Conservation (phyloP, 2,113 vertebrate species). For the Gymnocephalus cernua region DNA sequence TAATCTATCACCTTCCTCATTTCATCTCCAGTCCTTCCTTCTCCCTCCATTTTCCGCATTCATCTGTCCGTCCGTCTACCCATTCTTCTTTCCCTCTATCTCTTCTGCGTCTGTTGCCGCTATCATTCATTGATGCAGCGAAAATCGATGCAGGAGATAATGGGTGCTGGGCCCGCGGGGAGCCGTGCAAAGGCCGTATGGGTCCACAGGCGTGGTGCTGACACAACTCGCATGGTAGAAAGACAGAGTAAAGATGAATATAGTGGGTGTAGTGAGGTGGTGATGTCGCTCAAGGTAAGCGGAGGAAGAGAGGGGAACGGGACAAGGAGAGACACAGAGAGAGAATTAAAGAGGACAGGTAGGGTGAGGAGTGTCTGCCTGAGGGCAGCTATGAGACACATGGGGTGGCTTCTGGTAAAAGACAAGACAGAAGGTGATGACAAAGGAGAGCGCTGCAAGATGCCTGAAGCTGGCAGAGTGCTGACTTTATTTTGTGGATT, state of each 20-base stretch:
- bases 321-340: neutral
- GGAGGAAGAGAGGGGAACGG: neutral
- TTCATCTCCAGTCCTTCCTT: slow-evolving; percentile 24
- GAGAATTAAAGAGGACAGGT: slow-evolving; percentile 27
- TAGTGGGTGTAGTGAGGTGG: slow-evolving; percentile 5
- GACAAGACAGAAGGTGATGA: slow-evolving; percentile 24
- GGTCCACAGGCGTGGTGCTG: slow-evolving; percentile 27
- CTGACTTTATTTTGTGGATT: slow-evolving; percentile 16
- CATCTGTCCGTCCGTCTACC: slow-evolving; percentile 15
- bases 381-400: slow-evolving; percentile 45
- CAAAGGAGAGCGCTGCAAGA: slow-evolving; percentile 10
- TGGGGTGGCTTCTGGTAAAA: slow-evolving; percentile 31
- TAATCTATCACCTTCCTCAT: slow-evolving; percentile 55
- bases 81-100: slow-evolving; percentile 32
- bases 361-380: slow-evolving; percentile 42
- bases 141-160: slow-evolving; percentile 69
- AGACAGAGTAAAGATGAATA: slow-evolving; percentile 47
- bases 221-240: slow-evolving; percentile 34
- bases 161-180: slow-evolving; percentile 34
- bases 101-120: slow-evolving; percentile 7
- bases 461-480: slow-evolving; percentile 15
- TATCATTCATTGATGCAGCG: slow-evolving; percentile 49
- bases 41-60: slow-evolving; percentile 14
- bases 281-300: slow-evolving; percentile 31
- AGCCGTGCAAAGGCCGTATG: neutral